Conservation (phyloP, 2,888 invertebrate species). For the Drosophila koepferae region DNA sequence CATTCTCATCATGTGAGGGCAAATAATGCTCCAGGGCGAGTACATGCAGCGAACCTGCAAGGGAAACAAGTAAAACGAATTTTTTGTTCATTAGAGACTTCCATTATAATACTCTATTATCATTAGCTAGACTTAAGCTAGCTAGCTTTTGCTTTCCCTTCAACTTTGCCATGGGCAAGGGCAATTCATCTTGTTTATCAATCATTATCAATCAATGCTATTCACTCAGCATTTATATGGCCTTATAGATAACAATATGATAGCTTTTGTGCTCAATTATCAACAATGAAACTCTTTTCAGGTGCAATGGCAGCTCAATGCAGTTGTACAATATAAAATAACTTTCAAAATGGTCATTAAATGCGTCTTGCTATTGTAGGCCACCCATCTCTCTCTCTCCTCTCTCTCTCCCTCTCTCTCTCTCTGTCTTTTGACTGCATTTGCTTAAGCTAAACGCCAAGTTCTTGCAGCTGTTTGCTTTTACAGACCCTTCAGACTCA, state of each 20-base stretch:
- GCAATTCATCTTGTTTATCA: too few species aligned
- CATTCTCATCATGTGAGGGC: conserved; percentile 94
- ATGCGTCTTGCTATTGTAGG: conserved; percentile 20
- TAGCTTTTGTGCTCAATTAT: background rate
- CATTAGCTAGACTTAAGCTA: too few species aligned
- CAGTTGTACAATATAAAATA: conserved; percentile 18
- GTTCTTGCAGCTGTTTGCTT: conserved; percentile 73
- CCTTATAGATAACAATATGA: background rate
- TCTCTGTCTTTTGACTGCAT: conserved; percentile 43
- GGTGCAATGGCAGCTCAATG: background rate
- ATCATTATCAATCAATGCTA: background rate
- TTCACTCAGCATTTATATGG: background rate
- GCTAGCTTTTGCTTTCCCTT: too few species aligned
- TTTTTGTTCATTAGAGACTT: background rate
- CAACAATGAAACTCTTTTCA: background rate
- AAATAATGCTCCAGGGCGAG: conserved; percentile 94
- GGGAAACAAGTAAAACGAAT: background rate
- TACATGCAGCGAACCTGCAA: conserved; percentile 91
- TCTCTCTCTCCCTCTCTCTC: background rate
- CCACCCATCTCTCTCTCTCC: background rate
- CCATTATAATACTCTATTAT: too few species aligned
- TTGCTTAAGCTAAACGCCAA: conserved; percentile 72
- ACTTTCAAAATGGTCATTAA: conserved; percentile 40
- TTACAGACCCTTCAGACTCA: conserved; percentile 30
- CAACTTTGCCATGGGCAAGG: too few species aligned